Evolutionary conservation across 2,888 invertebrate genomes (phyloP).

Genomic region (Steinernema hermaphroditum): DNA sequence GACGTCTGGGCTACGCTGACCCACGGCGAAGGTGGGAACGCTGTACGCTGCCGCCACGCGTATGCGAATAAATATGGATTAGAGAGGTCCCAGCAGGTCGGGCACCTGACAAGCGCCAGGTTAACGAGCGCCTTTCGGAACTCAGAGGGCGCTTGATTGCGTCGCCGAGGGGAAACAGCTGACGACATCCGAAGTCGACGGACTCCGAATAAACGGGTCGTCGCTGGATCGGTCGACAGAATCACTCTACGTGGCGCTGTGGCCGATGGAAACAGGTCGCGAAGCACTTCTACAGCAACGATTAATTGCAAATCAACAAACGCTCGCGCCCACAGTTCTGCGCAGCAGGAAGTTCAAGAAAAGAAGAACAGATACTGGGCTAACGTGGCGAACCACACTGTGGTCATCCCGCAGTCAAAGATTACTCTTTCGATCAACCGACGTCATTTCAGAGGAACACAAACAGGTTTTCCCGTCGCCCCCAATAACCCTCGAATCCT

Average conservation of each 20-base stretch:
- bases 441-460: too few relatives aligned
- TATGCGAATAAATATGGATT: too few relatives aligned
- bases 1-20: too few relatives aligned
- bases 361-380: too few relatives aligned
- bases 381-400: too few relatives aligned
- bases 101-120: not conserved
- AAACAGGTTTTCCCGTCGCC: too few relatives aligned
- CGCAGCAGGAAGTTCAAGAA: too few relatives aligned
- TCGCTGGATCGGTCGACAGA: not conserved
- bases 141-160: not conserved
- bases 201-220: conserved; percentile 6
- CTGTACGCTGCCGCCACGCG: too few relatives aligned
- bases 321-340: not conserved
- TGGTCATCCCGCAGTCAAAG: too few relatives aligned
- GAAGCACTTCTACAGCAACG: not conserved
- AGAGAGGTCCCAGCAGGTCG: not conserved
- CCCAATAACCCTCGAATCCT: too few relatives aligned
- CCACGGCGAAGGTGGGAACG: too few relatives aligned
- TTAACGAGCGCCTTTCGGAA: not conserved
- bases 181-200: not conserved
- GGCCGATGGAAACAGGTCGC: conserved; percentile 14
- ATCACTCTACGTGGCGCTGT: conserved; percentile 5
- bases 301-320: not conserved
- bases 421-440: too few relatives aligned
- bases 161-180: conserved; percentile 1